phyloP scores from a whole-genome alignment of 2,113 vertebrate species.

The Zosterops lateralis region DNA sequence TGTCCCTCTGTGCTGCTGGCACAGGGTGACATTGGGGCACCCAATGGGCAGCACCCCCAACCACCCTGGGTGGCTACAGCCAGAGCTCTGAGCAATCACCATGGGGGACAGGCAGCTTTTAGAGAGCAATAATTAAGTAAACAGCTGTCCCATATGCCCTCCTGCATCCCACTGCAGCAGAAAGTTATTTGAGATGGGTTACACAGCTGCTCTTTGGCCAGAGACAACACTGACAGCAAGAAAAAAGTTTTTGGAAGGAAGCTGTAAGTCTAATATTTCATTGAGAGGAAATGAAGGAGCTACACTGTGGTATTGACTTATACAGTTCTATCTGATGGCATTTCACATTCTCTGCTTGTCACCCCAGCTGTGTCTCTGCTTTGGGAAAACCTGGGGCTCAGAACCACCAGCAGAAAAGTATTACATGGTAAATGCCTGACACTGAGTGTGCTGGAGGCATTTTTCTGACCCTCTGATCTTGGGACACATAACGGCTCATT shows the following conservation, averaged over 20 bases:
- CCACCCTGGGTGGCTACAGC: not conserved
- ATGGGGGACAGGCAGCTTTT: fast-evolving
- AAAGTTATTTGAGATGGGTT: not conserved
- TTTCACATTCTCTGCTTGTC: not conserved
- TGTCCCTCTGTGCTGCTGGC: not conserved
- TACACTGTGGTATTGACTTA: not conserved
- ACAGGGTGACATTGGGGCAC: not conserved
- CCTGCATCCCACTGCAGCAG: not conserved
- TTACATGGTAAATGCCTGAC: not conserved
- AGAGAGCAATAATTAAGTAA: not conserved
- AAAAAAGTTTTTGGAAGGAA: not conserved
- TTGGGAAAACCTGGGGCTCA: not conserved
- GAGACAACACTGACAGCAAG: not conserved
- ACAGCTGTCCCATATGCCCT: not conserved
- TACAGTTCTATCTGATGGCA: not conserved
- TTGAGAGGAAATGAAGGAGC: not conserved
- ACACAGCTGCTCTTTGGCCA: not conserved
- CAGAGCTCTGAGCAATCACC: not conserved
- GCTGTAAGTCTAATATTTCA: not conserved
- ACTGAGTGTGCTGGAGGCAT: not conserved
- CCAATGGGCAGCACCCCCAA: not conserved
- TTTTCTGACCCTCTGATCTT: constrained; percentile 10
- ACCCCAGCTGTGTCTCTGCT: not conserved
- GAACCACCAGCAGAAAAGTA: not conserved
- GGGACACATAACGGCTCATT: constrained; percentile 21